These are phyloP conservation scores for Chitala chitala DNA, from an alignment of 2,113 vertebrate genomes.

Conservation along the genomic window DNA sequence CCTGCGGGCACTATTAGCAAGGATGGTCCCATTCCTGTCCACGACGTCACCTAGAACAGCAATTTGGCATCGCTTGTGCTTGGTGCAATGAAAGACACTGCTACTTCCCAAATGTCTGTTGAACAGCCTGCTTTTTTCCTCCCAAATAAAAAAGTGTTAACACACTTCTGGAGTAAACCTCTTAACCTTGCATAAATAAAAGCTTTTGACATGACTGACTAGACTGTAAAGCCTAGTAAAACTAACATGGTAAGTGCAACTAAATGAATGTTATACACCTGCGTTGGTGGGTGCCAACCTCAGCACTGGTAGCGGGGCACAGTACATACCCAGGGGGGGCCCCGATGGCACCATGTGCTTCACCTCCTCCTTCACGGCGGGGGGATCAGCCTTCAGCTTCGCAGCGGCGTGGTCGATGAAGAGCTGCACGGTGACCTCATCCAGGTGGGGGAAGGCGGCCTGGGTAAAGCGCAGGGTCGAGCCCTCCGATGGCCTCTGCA, in stretches of 20 bases:
- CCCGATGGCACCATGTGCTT: slow-evolving; percentile 84
- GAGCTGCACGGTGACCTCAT: slow-evolving; percentile 84
- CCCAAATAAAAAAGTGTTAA: no score
- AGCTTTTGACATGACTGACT: no score
- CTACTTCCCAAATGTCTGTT: background rate
- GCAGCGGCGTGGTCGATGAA: slow-evolving; percentile 87
- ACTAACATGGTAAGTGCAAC: no score
- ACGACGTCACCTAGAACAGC: slow-evolving; percentile 67
- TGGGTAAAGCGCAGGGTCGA: slow-evolving; percentile 53
- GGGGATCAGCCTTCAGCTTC: slow-evolving; percentile 77
- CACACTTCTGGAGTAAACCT: no score
- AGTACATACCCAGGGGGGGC: slow-evolving; percentile 75
- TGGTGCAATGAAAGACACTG: background rate
- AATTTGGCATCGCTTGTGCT: background rate
- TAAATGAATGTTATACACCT: no score
- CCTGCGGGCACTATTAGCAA: slow-evolving; percentile 85
- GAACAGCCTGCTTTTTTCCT: no score
- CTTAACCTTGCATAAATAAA: no score
- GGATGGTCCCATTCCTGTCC: slow-evolving; percentile 72
- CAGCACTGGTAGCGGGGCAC: background rate
- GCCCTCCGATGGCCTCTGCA: slow-evolving; percentile 74
- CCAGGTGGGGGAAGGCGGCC: slow-evolving; percentile 71
- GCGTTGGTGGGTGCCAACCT: background rate
- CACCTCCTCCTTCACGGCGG: slow-evolving; percentile 73
- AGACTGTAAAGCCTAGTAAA: no score